Percentiles rank a stretch among this genome's conserved stretches.
phyloP scores from a whole-genome alignment of 2,797 vertebrate genomes.

The Capromys pilorides region DNA sequence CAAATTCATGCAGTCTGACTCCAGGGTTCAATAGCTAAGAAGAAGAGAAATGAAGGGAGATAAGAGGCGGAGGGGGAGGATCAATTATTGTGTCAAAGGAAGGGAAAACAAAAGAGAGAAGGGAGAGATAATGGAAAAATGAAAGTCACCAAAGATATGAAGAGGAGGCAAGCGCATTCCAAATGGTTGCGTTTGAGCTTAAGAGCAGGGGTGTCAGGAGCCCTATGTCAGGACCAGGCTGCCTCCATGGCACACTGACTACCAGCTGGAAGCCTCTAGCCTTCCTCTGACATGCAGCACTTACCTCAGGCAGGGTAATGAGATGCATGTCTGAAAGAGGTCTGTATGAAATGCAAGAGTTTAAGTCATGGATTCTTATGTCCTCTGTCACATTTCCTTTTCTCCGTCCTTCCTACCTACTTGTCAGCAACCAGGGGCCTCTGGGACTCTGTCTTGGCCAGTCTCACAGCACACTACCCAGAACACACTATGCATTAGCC shows the following conservation, averaged over 20 bases:
- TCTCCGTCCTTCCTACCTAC: neutral
- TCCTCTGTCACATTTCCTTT: neutral
- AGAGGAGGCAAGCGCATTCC: neutral
- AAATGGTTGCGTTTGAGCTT: neutral
- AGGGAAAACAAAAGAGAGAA: neutral
- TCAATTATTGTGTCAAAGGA: neutral
- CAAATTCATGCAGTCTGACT: neutral
- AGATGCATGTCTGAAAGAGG: neutral
- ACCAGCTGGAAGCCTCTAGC: neutral
- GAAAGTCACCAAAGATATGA: neutral
- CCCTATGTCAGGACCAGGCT: neutral
- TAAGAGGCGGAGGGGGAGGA: neutral
- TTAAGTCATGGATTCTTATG: neutral
- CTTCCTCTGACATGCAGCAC: neutral
- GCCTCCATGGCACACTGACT: neutral
- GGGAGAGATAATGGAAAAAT: neutral
- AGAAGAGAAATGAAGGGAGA: neutral
- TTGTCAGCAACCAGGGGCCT: neutral
- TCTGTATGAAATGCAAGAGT: neutral
- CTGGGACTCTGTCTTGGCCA: neutral
- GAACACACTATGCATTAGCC: neutral
- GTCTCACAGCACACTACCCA: neutral
- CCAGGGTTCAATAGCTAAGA: neutral
- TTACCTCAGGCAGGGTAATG: neutral
- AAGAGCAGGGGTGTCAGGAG: neutral